phyloP scores from a whole-genome alignment of 2,888 invertebrate species.

The Teleogryllus oceanicus region DNA sequence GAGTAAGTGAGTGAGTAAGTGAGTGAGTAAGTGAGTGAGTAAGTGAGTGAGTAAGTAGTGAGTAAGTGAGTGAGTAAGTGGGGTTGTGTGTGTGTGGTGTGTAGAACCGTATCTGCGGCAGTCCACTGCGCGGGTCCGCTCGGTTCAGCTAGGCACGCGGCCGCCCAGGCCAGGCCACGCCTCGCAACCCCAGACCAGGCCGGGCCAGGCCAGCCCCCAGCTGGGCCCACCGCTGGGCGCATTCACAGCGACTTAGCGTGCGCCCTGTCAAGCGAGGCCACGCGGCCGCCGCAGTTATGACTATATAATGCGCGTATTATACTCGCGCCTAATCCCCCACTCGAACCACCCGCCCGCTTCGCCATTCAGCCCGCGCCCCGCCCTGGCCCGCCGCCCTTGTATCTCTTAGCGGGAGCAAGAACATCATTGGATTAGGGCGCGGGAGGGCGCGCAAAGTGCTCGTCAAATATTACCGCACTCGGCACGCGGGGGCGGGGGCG shows the following conservation, averaged over 20 bases:
- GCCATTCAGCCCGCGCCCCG: not conserved
- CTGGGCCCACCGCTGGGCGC: not conserved
- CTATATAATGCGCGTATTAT: conserved; percentile 18
- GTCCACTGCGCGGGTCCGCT: too few species aligned
- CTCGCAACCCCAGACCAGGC: too few species aligned
- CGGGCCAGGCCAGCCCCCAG: too few species aligned
- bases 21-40: too few species aligned
- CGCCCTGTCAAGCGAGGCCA: conserved; percentile 9
- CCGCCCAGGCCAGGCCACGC: too few species aligned
- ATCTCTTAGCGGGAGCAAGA: conserved; percentile 22
- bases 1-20: too few species aligned
- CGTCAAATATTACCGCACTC: conserved; percentile 35
- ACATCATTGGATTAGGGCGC: conserved; percentile 34
- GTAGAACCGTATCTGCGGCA: too few species aligned
- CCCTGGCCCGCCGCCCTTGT: not conserved
- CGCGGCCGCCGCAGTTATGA: conserved; percentile 8
- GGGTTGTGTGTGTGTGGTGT: too few species aligned
- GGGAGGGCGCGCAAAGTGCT: conserved; percentile 31
- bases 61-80: too few species aligned
- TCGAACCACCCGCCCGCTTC: not conserved
- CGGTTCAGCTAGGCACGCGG: too few species aligned
- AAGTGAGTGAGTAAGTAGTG: too few species aligned
- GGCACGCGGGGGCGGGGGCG: not conserved
- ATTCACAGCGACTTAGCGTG: not conserved
- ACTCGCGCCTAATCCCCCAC: conserved; percentile 5